Evolutionary conservation across 2,797 vertebrate genomes (phyloP), one percentile per base, ranked within the genome.

Genomic region (Anniella stebbinsi): DNA sequence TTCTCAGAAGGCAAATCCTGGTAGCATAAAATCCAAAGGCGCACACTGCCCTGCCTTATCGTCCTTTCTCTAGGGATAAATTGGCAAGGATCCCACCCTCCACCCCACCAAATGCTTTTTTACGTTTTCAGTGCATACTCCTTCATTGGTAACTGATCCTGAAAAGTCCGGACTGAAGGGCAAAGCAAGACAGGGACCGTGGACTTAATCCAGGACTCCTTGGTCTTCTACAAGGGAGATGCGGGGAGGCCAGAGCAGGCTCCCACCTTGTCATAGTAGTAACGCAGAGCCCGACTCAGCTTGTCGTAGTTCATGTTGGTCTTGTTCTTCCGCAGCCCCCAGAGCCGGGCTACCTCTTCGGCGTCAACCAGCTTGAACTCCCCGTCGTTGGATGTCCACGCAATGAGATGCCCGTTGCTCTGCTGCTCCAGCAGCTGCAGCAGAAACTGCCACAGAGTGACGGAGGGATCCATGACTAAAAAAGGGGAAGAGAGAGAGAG

Each of bases 251-350:
- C 70, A 25, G 11, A 60, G 23, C 17, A 73, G 67, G 33, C 86
- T 77, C 76, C 98, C 98, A 90, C 98, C 98, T 92, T 99, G 72
- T 90, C 89, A 28, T 90, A 90, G 36, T 90, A 90, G 72, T 90
- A 90, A 5, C 89, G 89, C 72, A 90, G 80, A 72, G 89, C 89
- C 80, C 89, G 86, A 11, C 89, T 90, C 63, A 90, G 89, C 60
- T 90, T 99, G 96, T 99, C 98, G 0, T 99, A 99, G 95, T 98
- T 99, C 98, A 99, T 99, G 97, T 98, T 99, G 97, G 98, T 98
- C 92, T 99, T 99, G 96, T 99, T 99, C 95, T 99, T 99, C 90
- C 98, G 98, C 33, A 98, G 98, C 4, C 98, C 98, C 98, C 98
- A 99, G 25, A 99, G 97, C 0, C 98, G 97, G 0, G 98, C 98